Conservation (phyloP, 64 coral and sea anemone species). For the Pocillopora damicornis region DNA sequence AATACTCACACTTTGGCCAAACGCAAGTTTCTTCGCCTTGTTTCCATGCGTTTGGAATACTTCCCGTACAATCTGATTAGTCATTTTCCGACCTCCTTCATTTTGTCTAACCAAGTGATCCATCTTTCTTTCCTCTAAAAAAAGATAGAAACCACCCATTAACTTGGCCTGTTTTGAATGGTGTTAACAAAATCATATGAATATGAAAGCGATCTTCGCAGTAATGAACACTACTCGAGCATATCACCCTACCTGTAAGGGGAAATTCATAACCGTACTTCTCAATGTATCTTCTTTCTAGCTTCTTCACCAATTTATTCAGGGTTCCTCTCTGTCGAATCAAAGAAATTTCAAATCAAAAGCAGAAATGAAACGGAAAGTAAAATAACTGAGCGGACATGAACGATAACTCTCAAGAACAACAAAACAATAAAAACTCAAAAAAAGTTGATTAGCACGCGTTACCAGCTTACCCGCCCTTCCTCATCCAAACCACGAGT, state of each 20-base stretch:
- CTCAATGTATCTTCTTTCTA: conserved; percentile 17
- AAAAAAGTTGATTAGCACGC: no score
- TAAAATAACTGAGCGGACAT: not conserved
- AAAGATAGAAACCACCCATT: not conserved
- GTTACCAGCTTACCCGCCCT: not conserved
- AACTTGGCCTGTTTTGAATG: no score
- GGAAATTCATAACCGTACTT: conserved; percentile 39
- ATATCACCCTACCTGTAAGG: conserved; percentile 15
- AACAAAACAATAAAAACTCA: no score
- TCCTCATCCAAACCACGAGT: not conserved
- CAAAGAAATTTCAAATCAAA: not conserved
- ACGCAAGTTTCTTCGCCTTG: not conserved
- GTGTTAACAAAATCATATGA: no score
- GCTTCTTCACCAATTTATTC: not conserved
- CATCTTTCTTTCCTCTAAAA: conserved; percentile 36
- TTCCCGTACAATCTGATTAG: conserved; percentile 22
- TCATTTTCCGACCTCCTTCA: conserved; percentile 30
- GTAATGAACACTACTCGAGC: no score
- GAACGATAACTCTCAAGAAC: no score
- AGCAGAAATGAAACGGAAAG: no score
- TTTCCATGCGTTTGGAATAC: not conserved
- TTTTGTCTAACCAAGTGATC: conserved; percentile 29
- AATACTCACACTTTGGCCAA: not conserved
- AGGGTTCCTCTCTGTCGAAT: not conserved
- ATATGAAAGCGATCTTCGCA: not conserved